Conservation (phyloP, 2,797 vertebrate genomes). For the Gorsachius magnificus region DNA sequence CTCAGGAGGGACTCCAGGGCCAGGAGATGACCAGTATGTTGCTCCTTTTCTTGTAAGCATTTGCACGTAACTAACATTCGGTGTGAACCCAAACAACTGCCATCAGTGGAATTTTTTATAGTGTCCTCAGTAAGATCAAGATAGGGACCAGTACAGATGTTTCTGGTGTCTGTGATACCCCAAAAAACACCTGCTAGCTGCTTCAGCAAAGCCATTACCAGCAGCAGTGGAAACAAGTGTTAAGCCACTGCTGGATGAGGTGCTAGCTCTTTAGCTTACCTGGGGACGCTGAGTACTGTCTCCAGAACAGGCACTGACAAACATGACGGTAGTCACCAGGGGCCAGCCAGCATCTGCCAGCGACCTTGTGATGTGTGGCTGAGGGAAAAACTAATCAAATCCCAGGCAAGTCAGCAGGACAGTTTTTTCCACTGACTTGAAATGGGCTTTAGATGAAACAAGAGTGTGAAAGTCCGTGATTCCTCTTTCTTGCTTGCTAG, state of each 20-base stretch:
- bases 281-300: neutral
- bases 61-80: neutral
- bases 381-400: neutral
- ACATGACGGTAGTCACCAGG: neutral
- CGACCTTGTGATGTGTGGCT: neutral
- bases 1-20: neutral
- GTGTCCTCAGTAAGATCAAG: neutral
- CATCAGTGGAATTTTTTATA: neutral
- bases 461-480: neutral
- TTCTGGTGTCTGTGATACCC: neutral
- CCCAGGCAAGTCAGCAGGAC: neutral
- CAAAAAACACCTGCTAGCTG: fast-evolving
- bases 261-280: neutral
- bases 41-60: neutral
- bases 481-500: conserved; percentile 13
- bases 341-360: neutral
- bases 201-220: neutral
- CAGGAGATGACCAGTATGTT: neutral
- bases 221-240: neutral
- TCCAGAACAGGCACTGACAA: neutral
- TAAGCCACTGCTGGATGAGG: neutral
- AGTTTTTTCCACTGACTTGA: neutral
- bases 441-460: neutral
- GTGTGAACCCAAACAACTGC: neutral
- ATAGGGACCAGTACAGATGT: neutral